Percentiles rank a stretch among this genome's conserved stretches.
Evolutionary conservation across 2,888 invertebrate genomes (phyloP).

Genomic region (Tiliacea citrago): DNA sequence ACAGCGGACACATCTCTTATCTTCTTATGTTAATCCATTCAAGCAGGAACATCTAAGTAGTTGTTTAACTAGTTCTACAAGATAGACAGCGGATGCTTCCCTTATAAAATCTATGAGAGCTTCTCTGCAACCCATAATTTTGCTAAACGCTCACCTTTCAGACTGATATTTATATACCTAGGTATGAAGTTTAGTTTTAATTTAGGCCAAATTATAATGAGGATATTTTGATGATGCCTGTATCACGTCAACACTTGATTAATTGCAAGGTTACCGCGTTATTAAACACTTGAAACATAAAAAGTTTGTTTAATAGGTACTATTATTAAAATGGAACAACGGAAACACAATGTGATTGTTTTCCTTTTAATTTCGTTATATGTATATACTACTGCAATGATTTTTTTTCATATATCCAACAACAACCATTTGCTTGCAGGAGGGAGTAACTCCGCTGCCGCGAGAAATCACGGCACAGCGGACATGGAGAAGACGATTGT

Average conservation of each 20-base stretch:
- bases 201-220: conserved; percentile 68
- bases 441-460: too few species aligned
- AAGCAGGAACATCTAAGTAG: conserved; percentile 12
- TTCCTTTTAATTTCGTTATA: too few species aligned
- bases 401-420: too few species aligned
- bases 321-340: conserved; percentile 14
- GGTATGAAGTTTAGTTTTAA: conserved; percentile 48
- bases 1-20: conserved; percentile 27
- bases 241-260: conserved; percentile 76
- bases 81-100: not conserved
- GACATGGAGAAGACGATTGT: too few species aligned
- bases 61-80: conserved; percentile 47
- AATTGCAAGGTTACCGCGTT: conserved; percentile 74
- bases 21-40: conserved; percentile 38
- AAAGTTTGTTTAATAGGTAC: conserved; percentile 5
- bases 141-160: conserved; percentile 5
- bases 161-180: not conserved
- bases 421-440: too few species aligned
- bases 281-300: conserved; percentile 44
- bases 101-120: conserved; percentile 25
- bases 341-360: too few species aligned
- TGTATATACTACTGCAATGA: too few species aligned
- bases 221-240: conserved; percentile 61
- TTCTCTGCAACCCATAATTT: conserved; percentile 14
- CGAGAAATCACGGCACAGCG: too few species aligned